Evolutionary conservation across 2,113 vertebrate species (phyloP), one percentile per base, ranked within the genome.

Genomic region (Burhinus bistriatus): DNA sequence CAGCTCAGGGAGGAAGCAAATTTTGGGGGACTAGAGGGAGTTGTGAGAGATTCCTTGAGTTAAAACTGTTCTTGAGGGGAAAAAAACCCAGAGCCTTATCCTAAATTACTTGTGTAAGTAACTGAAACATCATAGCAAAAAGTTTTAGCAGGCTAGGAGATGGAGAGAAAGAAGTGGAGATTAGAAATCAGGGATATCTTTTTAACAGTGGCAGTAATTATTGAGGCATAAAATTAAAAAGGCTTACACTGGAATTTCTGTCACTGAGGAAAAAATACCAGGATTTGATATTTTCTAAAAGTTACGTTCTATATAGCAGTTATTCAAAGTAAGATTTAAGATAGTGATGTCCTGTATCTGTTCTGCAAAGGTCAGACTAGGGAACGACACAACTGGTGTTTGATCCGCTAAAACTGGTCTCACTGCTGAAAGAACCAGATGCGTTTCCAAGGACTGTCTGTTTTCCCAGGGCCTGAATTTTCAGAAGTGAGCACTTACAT

Each of bases 241-340:
- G 11, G 2, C 7, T 91, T 64, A 20, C 32, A 12, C 30, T 55
- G 57, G 11, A 51, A 44, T n/a, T 87, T 49, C 62, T 75, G 38
- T 44, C 16, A 40, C 16, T 16, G 32, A 12, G 12, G 11, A 8
- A 40, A n/a, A 81, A 76, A 54, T 19, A 34, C 7, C 3, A 29
- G 65, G n/a, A 69, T 90, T 45, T 44, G 0, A 11, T 77, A 1
- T 55, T 77, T 96, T 78, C 26, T 27, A 11, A 21, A 81, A 58
- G 19, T 54, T 81, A 8, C 0, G 0, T 77, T 87, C 25, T 59
- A 23, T 54, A 3, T 26, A 49, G 38, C 9, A 54, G 25, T 78
- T 69, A 49, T 32, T 87, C 15, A 23, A 40, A 68, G 12, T 80
- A 72, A 68, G 49, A 80, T 45, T 83, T 87, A 23, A 66, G 9